Percentiles rank a stretch among this genome's conserved stretches.
phyloP scores from a whole-genome alignment of 1,140 invertebrate species.

The Lordiphosa stackelbergi region DNA sequence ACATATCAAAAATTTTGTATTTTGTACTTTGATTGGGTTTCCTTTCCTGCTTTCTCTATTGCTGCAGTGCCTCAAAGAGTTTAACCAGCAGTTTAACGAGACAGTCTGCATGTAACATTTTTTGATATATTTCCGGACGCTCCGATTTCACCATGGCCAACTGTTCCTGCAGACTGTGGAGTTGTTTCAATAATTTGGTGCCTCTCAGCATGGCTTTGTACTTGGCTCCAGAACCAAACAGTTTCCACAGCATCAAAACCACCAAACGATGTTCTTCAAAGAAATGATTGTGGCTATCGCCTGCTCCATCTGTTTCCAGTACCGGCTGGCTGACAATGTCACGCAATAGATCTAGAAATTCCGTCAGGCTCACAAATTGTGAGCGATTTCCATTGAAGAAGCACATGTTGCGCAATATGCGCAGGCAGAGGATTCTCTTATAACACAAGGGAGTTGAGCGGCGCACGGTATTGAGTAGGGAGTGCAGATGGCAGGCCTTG shows the following conservation, averaged over 20 bases:
- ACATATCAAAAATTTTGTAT: conserved; percentile 1
- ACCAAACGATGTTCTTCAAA: conserved; percentile 56
- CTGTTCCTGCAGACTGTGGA: conserved; percentile 26
- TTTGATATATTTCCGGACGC: not conserved
- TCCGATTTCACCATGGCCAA: conserved; percentile 9
- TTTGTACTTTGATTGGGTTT: conserved; percentile 22
- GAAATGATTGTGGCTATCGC: not conserved
- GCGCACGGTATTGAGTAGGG: conserved; percentile 37
- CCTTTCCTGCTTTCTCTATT: not conserved
- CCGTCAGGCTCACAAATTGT: conserved; percentile 23
- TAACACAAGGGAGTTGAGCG: conserved; percentile 13
- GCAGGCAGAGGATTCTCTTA: conserved; percentile 37
- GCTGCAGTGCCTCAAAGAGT: conserved; percentile 14
- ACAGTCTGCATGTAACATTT: conserved; percentile 12
- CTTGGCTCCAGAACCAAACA: conserved; percentile 58
- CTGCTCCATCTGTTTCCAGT: not conserved
- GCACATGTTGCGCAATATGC: conserved; percentile 69
- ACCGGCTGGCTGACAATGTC: conserved; percentile 36
- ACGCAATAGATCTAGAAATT: conserved; percentile 45
- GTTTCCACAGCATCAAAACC: conserved; percentile 53
- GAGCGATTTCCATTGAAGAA: conserved; percentile 48
- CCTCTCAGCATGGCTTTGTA: conserved; percentile 50
- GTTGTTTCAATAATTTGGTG: conserved; percentile 48
- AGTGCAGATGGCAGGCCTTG: conserved; percentile 45
- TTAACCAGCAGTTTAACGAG: conserved; percentile 14